Conservation (phyloP, 2,797 vertebrate species). For the Sparidentex hasta region DNA sequence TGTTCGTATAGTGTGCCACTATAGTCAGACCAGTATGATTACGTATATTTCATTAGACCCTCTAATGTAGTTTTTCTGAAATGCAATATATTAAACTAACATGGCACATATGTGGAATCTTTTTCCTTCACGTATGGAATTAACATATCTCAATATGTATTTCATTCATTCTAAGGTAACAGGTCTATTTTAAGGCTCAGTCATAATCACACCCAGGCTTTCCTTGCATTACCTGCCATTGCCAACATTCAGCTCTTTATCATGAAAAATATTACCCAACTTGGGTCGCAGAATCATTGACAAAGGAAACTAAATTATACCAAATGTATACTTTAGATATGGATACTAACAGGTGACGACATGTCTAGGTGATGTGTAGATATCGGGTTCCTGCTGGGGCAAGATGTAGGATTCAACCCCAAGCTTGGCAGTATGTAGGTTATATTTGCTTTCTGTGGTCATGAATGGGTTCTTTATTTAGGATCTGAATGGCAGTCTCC, state of each 20-base stretch:
- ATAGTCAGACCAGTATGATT: neutral
- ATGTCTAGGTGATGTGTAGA: slow-evolving; percentile 46
- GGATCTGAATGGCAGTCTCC: slow-evolving; percentile 9
- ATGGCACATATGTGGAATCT: slow-evolving; percentile 60
- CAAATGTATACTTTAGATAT: slow-evolving; percentile 61
- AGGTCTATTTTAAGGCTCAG: slow-evolving; percentile 64
- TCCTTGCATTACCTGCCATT: slow-evolving; percentile 37
- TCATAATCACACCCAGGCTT: slow-evolving; percentile 60
- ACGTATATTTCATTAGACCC: slow-evolving; percentile 5
- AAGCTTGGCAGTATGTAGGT: slow-evolving; percentile 29
- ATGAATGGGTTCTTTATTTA: slow-evolving; percentile 63
- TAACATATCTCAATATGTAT: slow-evolving; percentile 49
- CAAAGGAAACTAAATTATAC: slow-evolving; percentile 53
- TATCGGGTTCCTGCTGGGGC: slow-evolving; percentile 49
- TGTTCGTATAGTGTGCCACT: neutral
- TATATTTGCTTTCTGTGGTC: slow-evolving; percentile 42
- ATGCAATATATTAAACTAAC: slow-evolving; percentile 48
- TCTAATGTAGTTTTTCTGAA: slow-evolving; percentile 25
- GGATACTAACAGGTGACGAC: slow-evolving; percentile 61
- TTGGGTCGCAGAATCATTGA: slow-evolving; percentile 42
- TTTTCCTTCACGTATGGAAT: slow-evolving; percentile 60
- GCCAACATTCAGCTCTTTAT: slow-evolving; percentile 52
- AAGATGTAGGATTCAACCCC: slow-evolving; percentile 44
- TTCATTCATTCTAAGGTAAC: slow-evolving; percentile 58
- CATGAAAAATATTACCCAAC: slow-evolving; percentile 54